phyloP scores from a whole-genome alignment of 2,888 invertebrate genomes.

The Luffia ferchaultella region DNA sequence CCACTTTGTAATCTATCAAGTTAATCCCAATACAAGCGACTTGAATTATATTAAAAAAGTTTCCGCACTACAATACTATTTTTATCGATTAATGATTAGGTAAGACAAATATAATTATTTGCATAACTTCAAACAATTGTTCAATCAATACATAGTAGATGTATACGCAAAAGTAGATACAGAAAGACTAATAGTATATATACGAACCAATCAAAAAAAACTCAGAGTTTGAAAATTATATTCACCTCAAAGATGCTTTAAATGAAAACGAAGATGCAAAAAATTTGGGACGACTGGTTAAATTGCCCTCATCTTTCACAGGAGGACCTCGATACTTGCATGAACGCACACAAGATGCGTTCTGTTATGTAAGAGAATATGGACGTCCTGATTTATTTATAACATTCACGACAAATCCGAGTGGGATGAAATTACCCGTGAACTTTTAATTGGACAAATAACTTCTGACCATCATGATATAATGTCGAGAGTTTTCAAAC shows the following conservation, averaged over 20 bases:
- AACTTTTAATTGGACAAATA: background rate
- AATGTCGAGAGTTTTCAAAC: background rate
- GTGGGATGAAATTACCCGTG: background rate
- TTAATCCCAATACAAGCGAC: background rate
- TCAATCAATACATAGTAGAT: background rate
- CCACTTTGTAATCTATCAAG: background rate
- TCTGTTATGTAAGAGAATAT: background rate
- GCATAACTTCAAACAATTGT: background rate
- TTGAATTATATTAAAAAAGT: background rate
- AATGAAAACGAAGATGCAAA: background rate
- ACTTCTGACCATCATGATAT: background rate
- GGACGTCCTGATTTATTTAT: background rate
- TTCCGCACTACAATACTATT: background rate
- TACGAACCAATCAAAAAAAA: background rate
- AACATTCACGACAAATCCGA: background rate
- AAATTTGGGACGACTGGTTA: background rate
- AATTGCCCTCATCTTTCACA: background rate
- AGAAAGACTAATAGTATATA: background rate
- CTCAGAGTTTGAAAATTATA: background rate
- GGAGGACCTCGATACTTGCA: background rate
- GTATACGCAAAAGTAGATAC: background rate
- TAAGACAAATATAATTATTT: background rate
- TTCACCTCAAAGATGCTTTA: background rate
- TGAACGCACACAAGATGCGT: background rate
- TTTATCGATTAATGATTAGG: background rate